These are phyloP conservation scores for Spilosoma lubricipeda DNA, from an alignment of 2,888 invertebrate species.

Conservation along the genomic window DNA sequence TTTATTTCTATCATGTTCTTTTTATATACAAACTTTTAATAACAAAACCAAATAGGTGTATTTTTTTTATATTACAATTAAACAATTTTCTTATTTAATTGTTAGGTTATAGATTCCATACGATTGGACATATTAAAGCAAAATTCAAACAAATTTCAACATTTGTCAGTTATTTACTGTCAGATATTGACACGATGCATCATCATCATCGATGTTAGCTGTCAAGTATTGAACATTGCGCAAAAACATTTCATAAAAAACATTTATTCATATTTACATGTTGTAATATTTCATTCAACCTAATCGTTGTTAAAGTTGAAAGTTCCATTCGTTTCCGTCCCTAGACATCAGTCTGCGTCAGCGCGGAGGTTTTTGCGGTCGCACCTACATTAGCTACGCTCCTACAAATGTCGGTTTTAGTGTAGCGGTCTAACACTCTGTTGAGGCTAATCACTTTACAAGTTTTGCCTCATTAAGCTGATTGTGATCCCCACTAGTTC, in stretches of 20 bases:
- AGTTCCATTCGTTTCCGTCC: conserved; percentile 68
- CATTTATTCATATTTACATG: conserved; percentile 42
- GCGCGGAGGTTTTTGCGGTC: conserved; percentile 67
- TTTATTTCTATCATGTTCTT: neutral
- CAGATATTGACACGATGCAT: neutral
- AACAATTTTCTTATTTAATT: neutral
- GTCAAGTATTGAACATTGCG: conserved; percentile 16
- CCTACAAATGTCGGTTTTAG: conserved; percentile 60
- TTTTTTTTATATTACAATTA: neutral
- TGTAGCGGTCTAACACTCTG: conserved; percentile 57
- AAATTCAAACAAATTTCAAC: too few species aligned
- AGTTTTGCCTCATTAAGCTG: conserved; percentile 65
- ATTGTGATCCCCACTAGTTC: conserved; percentile 47
- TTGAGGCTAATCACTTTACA: conserved; percentile 65
- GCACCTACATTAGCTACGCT: conserved; percentile 54
- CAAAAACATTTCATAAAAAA: conserved; percentile 36
- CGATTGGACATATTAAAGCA: too few species aligned
- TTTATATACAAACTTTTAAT: neutral
- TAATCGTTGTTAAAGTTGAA: conserved; percentile 58
- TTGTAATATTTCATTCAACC: conserved; percentile 58
- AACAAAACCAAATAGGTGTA: too few species aligned
- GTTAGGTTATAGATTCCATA: neutral
- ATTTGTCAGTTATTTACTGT: too few species aligned
- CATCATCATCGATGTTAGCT: neutral
- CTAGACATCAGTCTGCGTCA: conserved; percentile 66